Percentiles rank a stretch among this genome's conserved stretches.
These are phyloP conservation scores for Sorex fumeus DNA, from an alignment of 2,113 vertebrate species.

Conservation along the genomic window DNA sequence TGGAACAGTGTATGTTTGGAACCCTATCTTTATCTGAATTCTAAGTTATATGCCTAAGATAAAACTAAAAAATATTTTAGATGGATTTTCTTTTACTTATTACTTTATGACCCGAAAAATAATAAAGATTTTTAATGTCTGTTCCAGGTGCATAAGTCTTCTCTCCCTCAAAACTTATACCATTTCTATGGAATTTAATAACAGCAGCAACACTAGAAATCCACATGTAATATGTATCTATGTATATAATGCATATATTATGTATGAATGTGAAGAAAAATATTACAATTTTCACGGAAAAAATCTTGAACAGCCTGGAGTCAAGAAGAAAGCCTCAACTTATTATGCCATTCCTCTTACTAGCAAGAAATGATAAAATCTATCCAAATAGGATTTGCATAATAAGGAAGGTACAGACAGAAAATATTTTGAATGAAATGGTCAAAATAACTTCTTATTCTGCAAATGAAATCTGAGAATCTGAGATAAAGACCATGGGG, in stretches of 20 bases:
- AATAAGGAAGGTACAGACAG: slow-evolving; percentile 51
- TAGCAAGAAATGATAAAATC: slow-evolving; percentile 40
- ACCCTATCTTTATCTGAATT: too few species aligned
- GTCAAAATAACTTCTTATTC: slow-evolving; percentile 35
- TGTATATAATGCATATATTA: not conserved
- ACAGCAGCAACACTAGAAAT: slow-evolving; percentile 25
- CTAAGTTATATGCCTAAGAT: too few species aligned
- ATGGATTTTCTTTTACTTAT: not conserved
- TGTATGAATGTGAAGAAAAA: slow-evolving; percentile 15
- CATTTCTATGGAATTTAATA: slow-evolving; percentile 45
- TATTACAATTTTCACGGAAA: slow-evolving; percentile 36
- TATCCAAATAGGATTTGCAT: slow-evolving; percentile 17
- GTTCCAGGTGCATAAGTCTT: not conserved
- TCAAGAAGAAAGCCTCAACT: slow-evolving; percentile 55
- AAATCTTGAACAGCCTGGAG: slow-evolving; percentile 45
- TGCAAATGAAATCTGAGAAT: slow-evolving; percentile 51
- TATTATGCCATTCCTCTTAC: not conserved
- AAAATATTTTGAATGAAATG: slow-evolving; percentile 30
- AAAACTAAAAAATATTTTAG: too few species aligned
- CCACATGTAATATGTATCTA: not conserved
- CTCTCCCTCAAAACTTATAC: slow-evolving; percentile 51
- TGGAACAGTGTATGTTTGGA: too few species aligned
- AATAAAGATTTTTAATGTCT: slow-evolving; percentile 43
- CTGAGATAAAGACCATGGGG: not conserved
- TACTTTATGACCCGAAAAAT: slow-evolving; percentile 52